Conservation (phyloP, 2,113 vertebrate genomes). For the Otis tarda region DNA sequence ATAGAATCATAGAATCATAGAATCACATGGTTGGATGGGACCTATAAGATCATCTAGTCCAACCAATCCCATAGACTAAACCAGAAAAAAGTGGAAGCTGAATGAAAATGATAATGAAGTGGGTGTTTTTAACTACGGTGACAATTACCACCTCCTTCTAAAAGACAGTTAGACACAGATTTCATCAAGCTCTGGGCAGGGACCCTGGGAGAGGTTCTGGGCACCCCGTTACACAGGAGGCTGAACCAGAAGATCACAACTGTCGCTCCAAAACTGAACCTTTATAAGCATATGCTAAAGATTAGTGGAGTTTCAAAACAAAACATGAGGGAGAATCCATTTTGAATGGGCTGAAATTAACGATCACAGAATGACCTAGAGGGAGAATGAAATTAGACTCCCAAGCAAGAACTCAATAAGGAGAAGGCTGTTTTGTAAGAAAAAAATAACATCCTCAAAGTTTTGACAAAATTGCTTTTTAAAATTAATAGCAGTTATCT, state of each 20-base stretch:
- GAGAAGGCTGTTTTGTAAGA: neutral
- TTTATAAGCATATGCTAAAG: neutral
- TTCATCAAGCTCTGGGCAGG: neutral
- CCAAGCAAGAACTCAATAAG: neutral
- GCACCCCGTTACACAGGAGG: neutral
- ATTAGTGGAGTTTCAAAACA: slow-evolving; percentile 32
- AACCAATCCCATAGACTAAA: rapidly evolving
- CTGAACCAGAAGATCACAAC: neutral
- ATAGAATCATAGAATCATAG: no score
- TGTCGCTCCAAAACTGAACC: neutral
- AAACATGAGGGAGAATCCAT: neutral
- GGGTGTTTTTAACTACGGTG: neutral
- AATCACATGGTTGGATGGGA: no score
- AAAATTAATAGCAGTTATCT: neutral
- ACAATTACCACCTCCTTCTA: neutral
- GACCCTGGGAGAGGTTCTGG: neutral
- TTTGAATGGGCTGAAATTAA: neutral
- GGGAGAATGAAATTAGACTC: neutral
- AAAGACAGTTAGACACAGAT: neutral
- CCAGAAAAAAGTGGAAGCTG: neutral
- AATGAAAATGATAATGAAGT: neutral
- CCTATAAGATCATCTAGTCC: no score
- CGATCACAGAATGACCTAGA: neutral
- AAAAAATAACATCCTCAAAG: neutral
- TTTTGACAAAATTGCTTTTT: neutral